phyloP scores from a whole-genome alignment of 2,113 vertebrate species.

The Oplegnathus fasciatus region DNA sequence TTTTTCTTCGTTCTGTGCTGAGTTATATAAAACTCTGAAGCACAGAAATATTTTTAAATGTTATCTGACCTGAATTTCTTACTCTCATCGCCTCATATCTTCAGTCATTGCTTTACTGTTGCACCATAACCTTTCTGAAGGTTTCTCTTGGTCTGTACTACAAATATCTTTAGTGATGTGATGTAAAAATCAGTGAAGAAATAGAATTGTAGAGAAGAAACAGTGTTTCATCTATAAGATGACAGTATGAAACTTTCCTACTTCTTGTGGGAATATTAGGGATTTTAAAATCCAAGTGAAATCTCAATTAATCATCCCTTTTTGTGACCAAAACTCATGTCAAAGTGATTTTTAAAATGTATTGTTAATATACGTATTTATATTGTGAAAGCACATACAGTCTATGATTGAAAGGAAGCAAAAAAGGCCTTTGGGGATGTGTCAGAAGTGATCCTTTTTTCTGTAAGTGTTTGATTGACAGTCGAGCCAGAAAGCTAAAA shows the following conservation, averaged over 20 bases:
- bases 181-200: neutral
- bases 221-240: neutral
- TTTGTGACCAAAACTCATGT: too few relatives aligned
- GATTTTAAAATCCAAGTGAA: neutral
- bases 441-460: neutral
- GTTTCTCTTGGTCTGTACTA: neutral
- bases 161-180: neutral
- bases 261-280: neutral
- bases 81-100: conserved; percentile 8
- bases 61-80: conserved; percentile 5
- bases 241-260: neutral
- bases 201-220: neutral
- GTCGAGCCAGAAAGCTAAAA: neutral
- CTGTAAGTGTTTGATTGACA: neutral
- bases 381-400: too few relatives aligned
- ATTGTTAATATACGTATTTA: too few relatives aligned
- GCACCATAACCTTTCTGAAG: conserved; percentile 37
- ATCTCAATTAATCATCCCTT: too few relatives aligned
- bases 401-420: neutral
- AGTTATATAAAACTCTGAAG: neutral
- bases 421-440: too few relatives aligned
- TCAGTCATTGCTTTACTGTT: conserved; percentile 34
- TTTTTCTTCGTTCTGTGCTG: neutral
- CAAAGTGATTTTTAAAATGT: too few relatives aligned
- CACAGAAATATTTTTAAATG: neutral